Conservation (phyloP, 2,113 vertebrate species). For the Psilopogon haemacephalus region DNA sequence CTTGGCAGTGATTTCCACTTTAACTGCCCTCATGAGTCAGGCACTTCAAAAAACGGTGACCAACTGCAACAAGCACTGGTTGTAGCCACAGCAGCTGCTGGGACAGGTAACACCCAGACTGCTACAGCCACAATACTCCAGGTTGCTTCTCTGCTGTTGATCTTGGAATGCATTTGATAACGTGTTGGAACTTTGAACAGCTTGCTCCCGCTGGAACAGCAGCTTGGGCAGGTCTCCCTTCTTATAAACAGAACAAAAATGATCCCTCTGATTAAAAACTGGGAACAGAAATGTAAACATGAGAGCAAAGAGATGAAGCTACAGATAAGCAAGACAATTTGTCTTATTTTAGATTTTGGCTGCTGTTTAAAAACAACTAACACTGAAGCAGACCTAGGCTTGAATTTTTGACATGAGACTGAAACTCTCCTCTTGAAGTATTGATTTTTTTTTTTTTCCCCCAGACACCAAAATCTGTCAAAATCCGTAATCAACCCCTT, state of each 20-base stretch:
- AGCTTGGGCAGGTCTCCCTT: not conserved
- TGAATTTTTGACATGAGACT: not conserved
- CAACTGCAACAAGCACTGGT: not conserved
- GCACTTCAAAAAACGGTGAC: not conserved
- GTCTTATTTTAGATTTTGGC: not conserved
- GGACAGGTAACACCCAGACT: not conserved
- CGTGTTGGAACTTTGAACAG: not conserved
- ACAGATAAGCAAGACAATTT: not conserved
- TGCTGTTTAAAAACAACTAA: not conserved
- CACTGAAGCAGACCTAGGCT: not conserved
- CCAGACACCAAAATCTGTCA: not conserved
- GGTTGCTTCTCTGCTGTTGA: not conserved
- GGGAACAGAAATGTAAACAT: not conserved
- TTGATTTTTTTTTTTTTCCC: not conserved
- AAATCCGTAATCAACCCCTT: not conserved
- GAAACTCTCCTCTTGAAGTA: not conserved
- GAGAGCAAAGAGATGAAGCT: not conserved
- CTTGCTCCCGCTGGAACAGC: not conserved
- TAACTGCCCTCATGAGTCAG: not conserved
- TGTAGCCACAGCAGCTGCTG: not conserved
- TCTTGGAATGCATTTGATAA: not conserved
- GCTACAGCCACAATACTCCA: not conserved
- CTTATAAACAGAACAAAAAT: not conserved
- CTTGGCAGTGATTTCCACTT: not conserved
- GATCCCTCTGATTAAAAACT: not conserved